Conservation (phyloP, 2,797 vertebrate genomes). For the Coracias cyanogaster region DNA sequence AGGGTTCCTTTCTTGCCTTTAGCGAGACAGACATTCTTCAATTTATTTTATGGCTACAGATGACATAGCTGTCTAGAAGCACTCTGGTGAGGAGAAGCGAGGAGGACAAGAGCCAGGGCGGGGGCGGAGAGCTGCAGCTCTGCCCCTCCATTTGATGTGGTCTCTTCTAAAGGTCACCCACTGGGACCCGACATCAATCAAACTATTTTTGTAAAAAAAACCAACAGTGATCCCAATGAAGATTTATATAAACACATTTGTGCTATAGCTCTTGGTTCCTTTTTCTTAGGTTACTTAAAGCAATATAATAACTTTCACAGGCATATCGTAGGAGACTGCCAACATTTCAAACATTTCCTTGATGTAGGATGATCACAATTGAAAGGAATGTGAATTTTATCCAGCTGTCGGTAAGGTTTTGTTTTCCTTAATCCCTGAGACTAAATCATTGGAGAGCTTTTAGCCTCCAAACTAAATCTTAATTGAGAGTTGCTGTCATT, state of each 20-base stretch:
- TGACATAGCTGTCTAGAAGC: constrained; percentile 42
- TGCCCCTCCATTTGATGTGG: constrained; percentile 25
- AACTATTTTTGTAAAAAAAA: constrained; percentile 43
- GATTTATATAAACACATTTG: constrained; percentile 71
- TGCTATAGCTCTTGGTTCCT: constrained; percentile 20
- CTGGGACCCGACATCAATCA: not conserved
- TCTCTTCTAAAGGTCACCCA: constrained; percentile 29
- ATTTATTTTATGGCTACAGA: constrained; percentile 26
- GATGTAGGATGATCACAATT: constrained; percentile 74
- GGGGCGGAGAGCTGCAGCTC: constrained; percentile 25
- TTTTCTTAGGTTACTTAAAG: constrained; percentile 49
- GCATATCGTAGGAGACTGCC: constrained; percentile 39
- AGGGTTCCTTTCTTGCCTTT: not conserved
- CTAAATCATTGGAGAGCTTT: constrained; percentile 66
- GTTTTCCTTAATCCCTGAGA: constrained; percentile 74
- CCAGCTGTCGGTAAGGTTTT: constrained; percentile 58
- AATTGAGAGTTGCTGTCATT: constrained; percentile 56
- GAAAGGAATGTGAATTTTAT: constrained; percentile 78
- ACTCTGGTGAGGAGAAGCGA: not conserved
- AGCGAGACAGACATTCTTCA: not conserved
- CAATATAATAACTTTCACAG: constrained; percentile 76
- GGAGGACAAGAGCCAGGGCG: not conserved
- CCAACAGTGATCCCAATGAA: not conserved
- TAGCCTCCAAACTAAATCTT: constrained; percentile 68
- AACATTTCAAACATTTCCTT: constrained; percentile 77